phyloP scores from a whole-genome alignment of 2,113 vertebrate species.

The Planiliza haematocheilus region DNA sequence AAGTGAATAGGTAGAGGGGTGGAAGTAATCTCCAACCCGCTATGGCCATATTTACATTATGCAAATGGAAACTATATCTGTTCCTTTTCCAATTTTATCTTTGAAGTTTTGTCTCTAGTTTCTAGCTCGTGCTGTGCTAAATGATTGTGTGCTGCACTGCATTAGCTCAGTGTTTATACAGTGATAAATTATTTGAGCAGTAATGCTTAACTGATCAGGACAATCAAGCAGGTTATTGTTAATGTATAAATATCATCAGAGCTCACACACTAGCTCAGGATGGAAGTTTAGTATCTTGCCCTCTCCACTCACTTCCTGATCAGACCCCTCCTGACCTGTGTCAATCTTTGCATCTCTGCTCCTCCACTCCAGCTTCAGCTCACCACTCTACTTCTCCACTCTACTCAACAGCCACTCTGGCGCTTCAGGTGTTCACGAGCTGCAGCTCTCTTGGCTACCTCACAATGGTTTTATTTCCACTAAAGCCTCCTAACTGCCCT shows the following conservation, averaged over 20 bases:
- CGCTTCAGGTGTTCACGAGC: conserved; percentile 41
- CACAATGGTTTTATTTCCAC: conserved; percentile 17
- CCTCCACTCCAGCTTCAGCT: conserved; percentile 38
- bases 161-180: not conserved
- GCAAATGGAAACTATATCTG: no score
- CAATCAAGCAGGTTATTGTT: not conserved
- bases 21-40: no score
- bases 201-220: not conserved
- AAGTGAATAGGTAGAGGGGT: no score
- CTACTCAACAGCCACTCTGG: conserved; percentile 63
- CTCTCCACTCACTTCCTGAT: conserved; percentile 25
- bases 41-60: no score
- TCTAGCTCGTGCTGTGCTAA: no score
- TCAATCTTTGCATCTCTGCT: conserved; percentile 44
- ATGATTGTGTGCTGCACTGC: not conserved
- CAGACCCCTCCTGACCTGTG: conserved; percentile 22
- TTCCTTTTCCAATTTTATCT: no score
- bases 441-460: conserved; percentile 28
- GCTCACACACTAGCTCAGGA: not conserved
- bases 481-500: conserved; percentile 16
- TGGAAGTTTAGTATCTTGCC: conserved; percentile 32
- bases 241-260: not conserved
- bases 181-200: not conserved
- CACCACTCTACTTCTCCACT: conserved; percentile 57
- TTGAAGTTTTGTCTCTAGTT: no score